phyloP scores from a whole-genome alignment of 2,888 invertebrate species.

The Autographa gamma region DNA sequence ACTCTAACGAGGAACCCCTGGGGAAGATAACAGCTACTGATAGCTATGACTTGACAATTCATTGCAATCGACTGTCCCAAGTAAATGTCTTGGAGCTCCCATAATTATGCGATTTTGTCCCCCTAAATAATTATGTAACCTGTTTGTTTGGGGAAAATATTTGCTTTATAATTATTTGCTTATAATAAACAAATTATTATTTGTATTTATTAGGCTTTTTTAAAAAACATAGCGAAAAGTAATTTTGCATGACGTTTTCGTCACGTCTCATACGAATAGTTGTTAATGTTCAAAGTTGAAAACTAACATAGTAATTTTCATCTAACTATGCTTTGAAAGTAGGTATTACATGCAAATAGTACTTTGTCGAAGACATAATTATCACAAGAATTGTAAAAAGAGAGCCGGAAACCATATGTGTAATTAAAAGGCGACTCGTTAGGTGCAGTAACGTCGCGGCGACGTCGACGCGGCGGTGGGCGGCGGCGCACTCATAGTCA shows the following conservation, averaged over 20 bases:
- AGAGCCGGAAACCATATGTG: conserved; percentile 51
- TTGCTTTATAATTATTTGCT: too few relatives aligned
- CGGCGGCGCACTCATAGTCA: conserved; percentile 49
- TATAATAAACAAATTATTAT: too few relatives aligned
- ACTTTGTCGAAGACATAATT: not conserved
- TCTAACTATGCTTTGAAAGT: not conserved
- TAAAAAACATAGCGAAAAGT: too few relatives aligned
- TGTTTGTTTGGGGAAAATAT: not conserved
- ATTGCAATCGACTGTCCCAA: conserved; percentile 24
- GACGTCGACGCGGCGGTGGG: conserved; percentile 15
- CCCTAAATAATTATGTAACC: not conserved
- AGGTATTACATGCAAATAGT: conserved; percentile 1
- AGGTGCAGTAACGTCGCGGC: conserved; percentile 54
- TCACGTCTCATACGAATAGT: not conserved
- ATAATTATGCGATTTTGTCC: not conserved
- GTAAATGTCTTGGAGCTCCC: conserved; percentile 19
- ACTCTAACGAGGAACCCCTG: conserved; percentile 51
- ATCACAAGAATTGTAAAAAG: not conserved
- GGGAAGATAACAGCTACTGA: conserved; percentile 45
- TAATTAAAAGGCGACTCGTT: conserved; percentile 69
- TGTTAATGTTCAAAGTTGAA: not conserved
- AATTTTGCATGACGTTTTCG: too few relatives aligned
- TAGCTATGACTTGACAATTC: conserved; percentile 34
- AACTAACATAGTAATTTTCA: not conserved
- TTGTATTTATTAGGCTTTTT: too few relatives aligned